Conservation (phyloP, 2,113 vertebrate species). For the Chaetorhynchus papuensis region DNA sequence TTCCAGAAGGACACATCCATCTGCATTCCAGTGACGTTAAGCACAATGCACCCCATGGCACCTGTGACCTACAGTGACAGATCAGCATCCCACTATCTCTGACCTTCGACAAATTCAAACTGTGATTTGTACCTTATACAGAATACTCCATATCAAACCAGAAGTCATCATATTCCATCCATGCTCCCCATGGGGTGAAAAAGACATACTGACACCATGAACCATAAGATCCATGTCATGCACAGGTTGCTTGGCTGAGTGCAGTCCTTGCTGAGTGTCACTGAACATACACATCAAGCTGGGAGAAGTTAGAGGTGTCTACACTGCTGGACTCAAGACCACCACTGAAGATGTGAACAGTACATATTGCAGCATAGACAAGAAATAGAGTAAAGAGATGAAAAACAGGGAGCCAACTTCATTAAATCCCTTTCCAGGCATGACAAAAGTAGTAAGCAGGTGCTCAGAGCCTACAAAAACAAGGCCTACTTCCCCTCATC, state of each 20-base stretch:
- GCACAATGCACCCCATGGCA: background rate
- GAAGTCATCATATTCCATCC: background rate
- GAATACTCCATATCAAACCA: background rate
- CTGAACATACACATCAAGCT: background rate
- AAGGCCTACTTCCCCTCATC: background rate
- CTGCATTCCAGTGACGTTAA: background rate
- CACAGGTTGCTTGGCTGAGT: background rate
- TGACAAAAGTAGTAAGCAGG: accelerated
- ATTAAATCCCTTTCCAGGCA: background rate
- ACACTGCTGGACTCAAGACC: background rate
- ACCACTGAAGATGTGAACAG: background rate
- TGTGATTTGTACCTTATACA: background rate
- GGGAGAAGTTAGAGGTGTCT: background rate
- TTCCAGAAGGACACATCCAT: background rate
- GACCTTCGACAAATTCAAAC: background rate
- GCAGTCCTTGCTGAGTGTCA: background rate
- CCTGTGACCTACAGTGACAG: background rate
- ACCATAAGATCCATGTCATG: accelerated
- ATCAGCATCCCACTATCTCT: background rate
- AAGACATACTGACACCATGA: background rate
- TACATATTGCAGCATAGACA: background rate
- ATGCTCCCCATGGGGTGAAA: background rate
- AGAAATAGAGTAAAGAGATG: background rate
- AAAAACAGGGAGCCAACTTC: background rate
- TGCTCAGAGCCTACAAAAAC: background rate